phyloP scores from a whole-genome alignment of 37 sponge, comb jelly and placozoan species.

The Chondrosia reniformis region DNA sequence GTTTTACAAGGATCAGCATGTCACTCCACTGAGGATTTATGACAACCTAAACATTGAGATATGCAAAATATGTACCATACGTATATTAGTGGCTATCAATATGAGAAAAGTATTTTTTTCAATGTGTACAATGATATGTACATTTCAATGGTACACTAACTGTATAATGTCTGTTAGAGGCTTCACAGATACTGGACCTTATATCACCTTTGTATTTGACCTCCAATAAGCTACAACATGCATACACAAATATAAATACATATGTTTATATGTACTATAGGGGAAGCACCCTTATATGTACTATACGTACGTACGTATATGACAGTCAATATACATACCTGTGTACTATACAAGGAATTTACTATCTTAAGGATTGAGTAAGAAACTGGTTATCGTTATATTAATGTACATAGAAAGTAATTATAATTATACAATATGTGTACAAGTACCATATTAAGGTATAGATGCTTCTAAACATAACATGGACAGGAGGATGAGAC shows the following conservation, averaged over 20 bases:
- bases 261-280: not conserved
- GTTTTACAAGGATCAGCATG: constrained; percentile 54
- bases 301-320: constrained; percentile 1
- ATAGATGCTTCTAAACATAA: too few species aligned
- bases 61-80: not conserved
- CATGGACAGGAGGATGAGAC: too few species aligned
- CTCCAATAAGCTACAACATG: not conserved
- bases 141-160: not conserved
- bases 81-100: not conserved
- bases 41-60: constrained; percentile 44
- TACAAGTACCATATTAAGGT: too few species aligned
- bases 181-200: not conserved
- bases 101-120: not conserved
- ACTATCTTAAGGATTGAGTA: too few species aligned
- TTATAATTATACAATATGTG: too few species aligned
- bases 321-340: not conserved
- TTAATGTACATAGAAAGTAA: too few species aligned
- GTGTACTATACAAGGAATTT: too few species aligned
- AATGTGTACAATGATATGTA: not conserved
- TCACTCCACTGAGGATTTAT: constrained; percentile 73
- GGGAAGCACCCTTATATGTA: not conserved
- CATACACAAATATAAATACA: not conserved
- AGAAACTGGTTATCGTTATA: too few species aligned
- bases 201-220: not conserved
- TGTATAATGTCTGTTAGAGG: not conserved